Conservation (phyloP, 1,140 invertebrate species). For the Monochamus saltuarius region DNA sequence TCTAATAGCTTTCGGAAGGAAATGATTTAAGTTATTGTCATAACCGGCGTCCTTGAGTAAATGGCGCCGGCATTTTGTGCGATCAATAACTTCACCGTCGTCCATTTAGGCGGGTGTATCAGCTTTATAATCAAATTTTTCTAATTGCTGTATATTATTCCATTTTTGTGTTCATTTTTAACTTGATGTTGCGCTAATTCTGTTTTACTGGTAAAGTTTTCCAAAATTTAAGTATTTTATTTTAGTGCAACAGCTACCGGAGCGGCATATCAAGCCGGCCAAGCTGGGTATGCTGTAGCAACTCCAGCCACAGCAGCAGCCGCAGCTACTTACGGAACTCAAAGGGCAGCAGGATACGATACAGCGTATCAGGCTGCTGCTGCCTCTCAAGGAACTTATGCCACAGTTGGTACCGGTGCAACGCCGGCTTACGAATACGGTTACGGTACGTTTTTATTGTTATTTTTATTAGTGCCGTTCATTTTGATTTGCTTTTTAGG, state of each 20-base stretch:
- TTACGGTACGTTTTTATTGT: slow-evolving; percentile 59
- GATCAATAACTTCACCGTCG: slow-evolving; percentile 28
- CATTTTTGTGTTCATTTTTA: too few species aligned
- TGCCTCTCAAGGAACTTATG: slow-evolving; percentile 66
- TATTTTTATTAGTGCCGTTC: not conserved
- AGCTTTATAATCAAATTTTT: too few species aligned
- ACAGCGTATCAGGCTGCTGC: slow-evolving; percentile 72
- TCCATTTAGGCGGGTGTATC: slow-evolving; percentile 16
- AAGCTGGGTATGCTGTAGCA: slow-evolving; percentile 81
- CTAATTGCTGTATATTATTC: too few species aligned
- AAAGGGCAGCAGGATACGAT: slow-evolving; percentile 75
- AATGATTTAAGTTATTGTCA: slow-evolving; percentile 5
- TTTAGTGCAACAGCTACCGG: slow-evolving; percentile 58
- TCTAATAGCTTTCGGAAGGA: not conserved
- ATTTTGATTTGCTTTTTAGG: slow-evolving; percentile 16
- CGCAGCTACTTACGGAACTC: slow-evolving; percentile 74
- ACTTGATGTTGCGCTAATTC: too few species aligned
- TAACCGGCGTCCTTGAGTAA: slow-evolving; percentile 45
- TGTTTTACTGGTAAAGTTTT: too few species aligned
- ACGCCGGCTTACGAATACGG: slow-evolving; percentile 69
- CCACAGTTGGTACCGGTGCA: slow-evolving; percentile 62
- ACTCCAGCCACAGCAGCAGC: slow-evolving; percentile 75
- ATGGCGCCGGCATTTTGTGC: slow-evolving; percentile 42
- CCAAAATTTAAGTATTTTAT: slow-evolving; percentile 9
- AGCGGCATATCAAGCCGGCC: slow-evolving; percentile 75